Conservation (phyloP, 1,140 invertebrate genomes). For the Archegozetes longisetosus region DNA sequence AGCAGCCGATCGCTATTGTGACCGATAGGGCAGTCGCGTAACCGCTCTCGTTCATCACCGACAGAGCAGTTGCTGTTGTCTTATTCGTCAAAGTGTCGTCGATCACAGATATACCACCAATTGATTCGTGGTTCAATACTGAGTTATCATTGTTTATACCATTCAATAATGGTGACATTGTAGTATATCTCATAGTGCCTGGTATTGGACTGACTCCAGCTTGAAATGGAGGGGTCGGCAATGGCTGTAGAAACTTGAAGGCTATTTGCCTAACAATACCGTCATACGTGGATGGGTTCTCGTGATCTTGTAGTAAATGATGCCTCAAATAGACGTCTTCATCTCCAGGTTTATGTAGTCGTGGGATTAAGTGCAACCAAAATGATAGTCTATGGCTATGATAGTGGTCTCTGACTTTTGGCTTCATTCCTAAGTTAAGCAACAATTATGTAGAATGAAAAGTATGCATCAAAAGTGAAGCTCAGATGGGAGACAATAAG, state of each 20-base stretch:
- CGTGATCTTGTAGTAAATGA: constrained; percentile 57
- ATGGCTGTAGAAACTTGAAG: constrained; percentile 5
- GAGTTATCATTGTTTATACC: neutral
- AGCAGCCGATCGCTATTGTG: constrained; percentile 76
- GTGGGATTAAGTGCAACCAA: constrained; percentile 87
- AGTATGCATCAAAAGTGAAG: too few species aligned
- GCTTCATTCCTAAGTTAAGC: constrained; percentile 59
- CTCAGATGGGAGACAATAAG: too few species aligned
- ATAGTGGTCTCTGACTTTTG: constrained; percentile 82
- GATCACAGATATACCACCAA: neutral
- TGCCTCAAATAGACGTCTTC: constrained; percentile 44
- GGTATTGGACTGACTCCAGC: neutral
- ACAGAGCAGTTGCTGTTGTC: neutral
- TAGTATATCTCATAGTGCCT: neutral
- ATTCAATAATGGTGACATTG: neutral
- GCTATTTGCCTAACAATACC: constrained; percentile 20
- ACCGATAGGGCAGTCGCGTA: constrained; percentile 75
- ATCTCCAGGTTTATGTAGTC: constrained; percentile 47
- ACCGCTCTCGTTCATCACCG: constrained; percentile 33
- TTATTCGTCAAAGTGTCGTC: neutral
- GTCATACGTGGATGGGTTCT: constrained; percentile 34
- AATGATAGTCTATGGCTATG: constrained; percentile 85
- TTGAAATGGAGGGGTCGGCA: neutral
- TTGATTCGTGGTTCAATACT: neutral
- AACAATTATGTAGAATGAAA: too few species aligned